phyloP scores from a whole-genome alignment of 2,113 vertebrate species.

The Chaenocephalus aceratus region DNA sequence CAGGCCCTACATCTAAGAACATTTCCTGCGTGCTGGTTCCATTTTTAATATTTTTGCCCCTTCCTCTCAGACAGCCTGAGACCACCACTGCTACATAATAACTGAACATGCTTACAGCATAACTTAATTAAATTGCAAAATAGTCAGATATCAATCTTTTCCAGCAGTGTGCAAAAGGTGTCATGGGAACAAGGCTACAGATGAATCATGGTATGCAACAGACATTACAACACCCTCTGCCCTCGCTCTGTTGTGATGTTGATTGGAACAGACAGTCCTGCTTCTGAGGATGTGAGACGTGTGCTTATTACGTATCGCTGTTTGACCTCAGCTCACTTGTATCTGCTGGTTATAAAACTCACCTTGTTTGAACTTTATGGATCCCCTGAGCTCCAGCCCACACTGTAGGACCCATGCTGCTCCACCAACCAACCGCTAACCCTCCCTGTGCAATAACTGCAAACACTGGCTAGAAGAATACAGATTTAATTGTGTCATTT shows the following conservation, averaged over 20 bases:
- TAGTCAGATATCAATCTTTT: slow-evolving; percentile 9
- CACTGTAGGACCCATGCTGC: slow-evolving; percentile 5
- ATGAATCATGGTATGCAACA: slow-evolving; percentile 57
- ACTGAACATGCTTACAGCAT: neutral
- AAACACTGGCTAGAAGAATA: neutral
- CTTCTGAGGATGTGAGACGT: slow-evolving; percentile 45
- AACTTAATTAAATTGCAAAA: neutral
- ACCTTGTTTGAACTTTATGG: slow-evolving; percentile 56
- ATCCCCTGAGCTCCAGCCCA: slow-evolving; percentile 20
- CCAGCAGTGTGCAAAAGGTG: neutral
- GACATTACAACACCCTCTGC: slow-evolving; percentile 43
- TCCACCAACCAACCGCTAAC: slow-evolving; percentile 6
- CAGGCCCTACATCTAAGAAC: no score
- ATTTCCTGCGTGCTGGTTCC: no score
- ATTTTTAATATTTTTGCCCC: no score
- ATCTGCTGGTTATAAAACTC: slow-evolving; percentile 55
- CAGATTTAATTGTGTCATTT: neutral
- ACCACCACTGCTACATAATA: neutral
- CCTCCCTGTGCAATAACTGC: slow-evolving; percentile 30
- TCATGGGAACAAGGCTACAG: slow-evolving; percentile 22
- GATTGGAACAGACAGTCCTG: slow-evolving; percentile 58
- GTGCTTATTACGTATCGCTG: slow-evolving; percentile 33
- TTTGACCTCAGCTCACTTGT: slow-evolving; percentile 55
- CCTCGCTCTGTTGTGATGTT: slow-evolving; percentile 40
- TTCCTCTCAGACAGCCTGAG: no score